Evolutionary conservation across 2,888 invertebrate genomes (phyloP), one percentile per base, ranked within the genome.

Genomic region (Diaperis boleti): DNA sequence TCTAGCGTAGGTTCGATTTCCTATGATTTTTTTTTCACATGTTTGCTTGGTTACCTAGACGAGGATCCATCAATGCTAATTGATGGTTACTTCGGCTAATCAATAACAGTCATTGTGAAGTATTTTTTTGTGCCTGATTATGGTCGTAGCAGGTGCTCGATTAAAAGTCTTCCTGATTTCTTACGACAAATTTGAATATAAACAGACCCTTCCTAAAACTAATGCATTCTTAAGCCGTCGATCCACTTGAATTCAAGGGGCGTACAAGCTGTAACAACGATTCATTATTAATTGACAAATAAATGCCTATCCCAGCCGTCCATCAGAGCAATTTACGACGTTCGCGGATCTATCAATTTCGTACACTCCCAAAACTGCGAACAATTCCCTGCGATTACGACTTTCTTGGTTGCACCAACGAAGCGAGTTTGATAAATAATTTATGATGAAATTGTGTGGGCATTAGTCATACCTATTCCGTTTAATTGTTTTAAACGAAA

Each of bases 371-470:
- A 5, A 52, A 39, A 13, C 15, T 29, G 10, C 15, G 14, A 22
- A 47, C 29, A 47, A 50, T 50, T 35, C 33, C 15, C 14, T 39
- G 39, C 26, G 39, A 39, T 52, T 52, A 39, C 26, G 17, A 18
- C 18, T 17, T 18, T 11, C 37, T 13, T 11, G 8, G 18, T 42
- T 42, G n/a, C 20, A 18, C 6, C 4, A 15, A 13, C 42, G 10
- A n/a, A 2, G n/a, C 11, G 13, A 15, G 14, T 39, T 26, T 45
- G 15, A 52, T 52, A 52, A 52, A 52, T 52, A 10, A 52, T 52
- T 52, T 52, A 52, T 52, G 39, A 37, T 14, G 14, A 26, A 47
- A 47, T 49, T 49, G 35, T 44, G 13, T 26, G 15, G 8, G 14
- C 8, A 29, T 47, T 47, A 47, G 47, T 47, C 42, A 22, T 42